Evolutionary conservation across 2,113 vertebrate species (phyloP).

Genomic region (Mustela nigripes): DNA sequence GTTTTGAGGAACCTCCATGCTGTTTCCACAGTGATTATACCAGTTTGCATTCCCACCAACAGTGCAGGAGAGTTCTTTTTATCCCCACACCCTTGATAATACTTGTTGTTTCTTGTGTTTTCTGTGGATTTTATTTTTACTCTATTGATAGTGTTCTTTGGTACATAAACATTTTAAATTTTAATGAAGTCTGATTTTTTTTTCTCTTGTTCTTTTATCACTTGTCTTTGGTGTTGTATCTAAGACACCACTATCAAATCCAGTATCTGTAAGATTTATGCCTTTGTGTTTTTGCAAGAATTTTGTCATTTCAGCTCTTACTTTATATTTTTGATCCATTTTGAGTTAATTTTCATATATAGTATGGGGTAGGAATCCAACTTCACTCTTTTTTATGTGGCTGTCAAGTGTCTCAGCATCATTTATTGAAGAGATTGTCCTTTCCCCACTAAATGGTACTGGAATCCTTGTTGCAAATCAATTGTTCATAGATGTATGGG

Average conservation of each 20-base stretch:
- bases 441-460: neutral
- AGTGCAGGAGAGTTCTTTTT: neutral
- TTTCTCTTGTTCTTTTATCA: neutral
- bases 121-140: neutral
- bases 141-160: neutral
- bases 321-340: neutral
- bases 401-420: neutral
- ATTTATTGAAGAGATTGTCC: neutral
- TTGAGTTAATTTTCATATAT: neutral
- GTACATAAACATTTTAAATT: neutral
- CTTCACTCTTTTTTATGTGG: neutral
- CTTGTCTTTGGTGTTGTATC: neutral
- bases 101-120: neutral
- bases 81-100: neutral
- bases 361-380: neutral
- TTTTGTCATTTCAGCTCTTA: neutral
- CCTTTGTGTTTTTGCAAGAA: neutral
- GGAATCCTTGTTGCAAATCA: neutral
- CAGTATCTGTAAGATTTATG: neutral
- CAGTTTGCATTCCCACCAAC: neutral
- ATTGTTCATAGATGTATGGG: neutral
- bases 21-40: neutral
- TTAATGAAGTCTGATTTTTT: neutral
- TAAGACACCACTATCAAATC: neutral
- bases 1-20: neutral